Evolutionary conservation across 2,113 vertebrate species (phyloP), one percentile per base, ranked within the genome.

Genomic region (Campylomormyrus tamandua): DNA sequence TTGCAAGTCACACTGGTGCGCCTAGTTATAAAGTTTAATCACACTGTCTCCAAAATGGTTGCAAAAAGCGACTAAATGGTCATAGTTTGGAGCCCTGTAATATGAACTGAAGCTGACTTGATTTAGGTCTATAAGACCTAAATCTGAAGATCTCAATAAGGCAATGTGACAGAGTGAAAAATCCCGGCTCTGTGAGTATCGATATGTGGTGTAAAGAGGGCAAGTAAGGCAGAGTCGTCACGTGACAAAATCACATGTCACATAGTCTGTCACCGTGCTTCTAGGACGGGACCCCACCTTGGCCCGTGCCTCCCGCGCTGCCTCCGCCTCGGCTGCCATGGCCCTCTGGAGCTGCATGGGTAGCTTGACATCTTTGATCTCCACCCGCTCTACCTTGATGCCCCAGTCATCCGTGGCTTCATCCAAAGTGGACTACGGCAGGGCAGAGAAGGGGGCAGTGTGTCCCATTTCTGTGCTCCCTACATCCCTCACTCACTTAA

Each of bases 281-380:
- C 62, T 31, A 13, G 58, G n/a, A 9, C 8, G 35, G 35, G 35
- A 27, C 46, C 74, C 35, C 91, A 99, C 98, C 97, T 99, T 99
- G 83, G 98, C 98, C 91, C 98, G 95, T 0, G 98, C 98, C 94
- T 99, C 98, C 0, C 98, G 95, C 27, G 95, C 91, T 0, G 98
- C 98, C 94, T 70, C 62, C 0, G 62, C 62, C n/a, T 70, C 62
- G 0, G 62, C 62, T 1, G 62, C 62, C 62, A 70, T 70, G 62
- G 62, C 62, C n/a, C 62, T 70, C n/a, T 70, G 62, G 3, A 70
- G 62, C 62, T 70, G 62, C 99, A 96, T 53, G 0, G 98, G 98
- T 1, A 99, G 94, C 89, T 99, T 99, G 91, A 99, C 98, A 0
- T 99, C 98, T 92, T 99, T 99, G 89, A 99, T 99, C 92, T 99